A percentile compares a stretch with the other conserved stretches of the same genome.
Evolutionary conservation across 2,113 vertebrate species (phyloP).

Genomic region (Burhinus bistriatus): DNA sequence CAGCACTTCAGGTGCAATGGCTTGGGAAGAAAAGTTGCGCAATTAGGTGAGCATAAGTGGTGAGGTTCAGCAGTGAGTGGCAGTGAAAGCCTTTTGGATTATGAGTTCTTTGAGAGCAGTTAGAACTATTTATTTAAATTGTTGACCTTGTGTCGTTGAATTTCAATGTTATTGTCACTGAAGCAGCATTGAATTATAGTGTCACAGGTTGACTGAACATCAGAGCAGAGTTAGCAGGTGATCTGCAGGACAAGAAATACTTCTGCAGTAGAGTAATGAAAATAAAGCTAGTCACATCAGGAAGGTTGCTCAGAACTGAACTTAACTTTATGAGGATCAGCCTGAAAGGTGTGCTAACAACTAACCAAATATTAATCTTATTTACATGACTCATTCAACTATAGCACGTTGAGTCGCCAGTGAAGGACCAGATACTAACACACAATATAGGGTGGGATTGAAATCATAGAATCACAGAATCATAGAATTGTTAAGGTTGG

Average conservation of each 20-base stretch:
- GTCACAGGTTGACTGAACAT: background rate
- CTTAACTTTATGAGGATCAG: background rate
- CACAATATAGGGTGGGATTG: fast-evolving
- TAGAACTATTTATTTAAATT: constrained; percentile 19
- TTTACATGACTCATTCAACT: background rate
- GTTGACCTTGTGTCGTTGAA: background rate
- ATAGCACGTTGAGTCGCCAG: background rate
- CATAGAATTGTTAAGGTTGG: no score
- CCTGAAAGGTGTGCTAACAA: background rate
- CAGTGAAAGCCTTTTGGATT: constrained; percentile 2
- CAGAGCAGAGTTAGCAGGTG: background rate
- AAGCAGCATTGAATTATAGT: background rate
- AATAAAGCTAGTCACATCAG: background rate
- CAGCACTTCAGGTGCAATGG: constrained; percentile 13
- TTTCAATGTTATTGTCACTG: background rate
- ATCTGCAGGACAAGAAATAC: background rate
- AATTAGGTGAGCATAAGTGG: background rate
- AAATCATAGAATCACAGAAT: no score
- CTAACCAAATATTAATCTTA: background rate
- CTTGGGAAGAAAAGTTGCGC: background rate
- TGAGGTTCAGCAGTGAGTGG: background rate
- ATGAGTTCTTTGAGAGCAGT: background rate
- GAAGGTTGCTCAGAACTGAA: background rate
- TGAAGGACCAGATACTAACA: background rate
- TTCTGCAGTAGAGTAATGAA: background rate